Base-by-base conservation (phyloP, 2,888 invertebrate genomes). In the Miltochrista miniata region DNA sequence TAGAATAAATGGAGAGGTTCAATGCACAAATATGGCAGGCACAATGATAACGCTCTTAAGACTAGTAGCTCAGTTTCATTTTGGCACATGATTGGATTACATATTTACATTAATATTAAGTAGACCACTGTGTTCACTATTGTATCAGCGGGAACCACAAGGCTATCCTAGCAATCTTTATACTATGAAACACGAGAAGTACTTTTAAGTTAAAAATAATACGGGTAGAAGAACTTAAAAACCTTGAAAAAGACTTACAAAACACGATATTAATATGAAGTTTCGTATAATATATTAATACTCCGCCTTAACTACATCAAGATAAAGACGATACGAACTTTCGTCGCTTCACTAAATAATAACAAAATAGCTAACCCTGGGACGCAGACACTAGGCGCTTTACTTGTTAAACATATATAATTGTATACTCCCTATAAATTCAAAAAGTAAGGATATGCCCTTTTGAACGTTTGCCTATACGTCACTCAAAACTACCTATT, bases 11-110 rank as follows among this genome's bases (percentile, higher is more conserved):
- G 18, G 18, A 24, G 18, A 24, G 5, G 2, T 24, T 24, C 18
- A 24, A 24, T 24, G 2, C 18, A 24, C 18, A 24, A n/a, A 24
- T 24, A 24, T 24, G 18, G 18, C 18, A 24, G 18, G 5, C 18
- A 24, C 18, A 24, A 24, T 24, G n/a, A 38, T 8, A 1, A 4
- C 2, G 4, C 18, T 38, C 18, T 37, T 14, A 13, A 2, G 5
- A 43, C 37, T 38, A 18, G 14, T 38, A 44, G 14, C 38, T 42
- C 14, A 43, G 36, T 49, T 54, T 12, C 13, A 7, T 52, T 62
- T 64, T 65, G 65, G 65, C 62, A 64, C 56, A 50, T 37, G 29
- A 24, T 48, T 52, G 18, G 10, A 42, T 7, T 64, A 24, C 5
- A 24, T 24, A 64, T 64, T 61, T 64, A 64, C 51, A 59, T 18